These are phyloP conservation scores for Porites lutea DNA, from an alignment of 64 coral and sea anemone genomes.

Conservation along the genomic window DNA sequence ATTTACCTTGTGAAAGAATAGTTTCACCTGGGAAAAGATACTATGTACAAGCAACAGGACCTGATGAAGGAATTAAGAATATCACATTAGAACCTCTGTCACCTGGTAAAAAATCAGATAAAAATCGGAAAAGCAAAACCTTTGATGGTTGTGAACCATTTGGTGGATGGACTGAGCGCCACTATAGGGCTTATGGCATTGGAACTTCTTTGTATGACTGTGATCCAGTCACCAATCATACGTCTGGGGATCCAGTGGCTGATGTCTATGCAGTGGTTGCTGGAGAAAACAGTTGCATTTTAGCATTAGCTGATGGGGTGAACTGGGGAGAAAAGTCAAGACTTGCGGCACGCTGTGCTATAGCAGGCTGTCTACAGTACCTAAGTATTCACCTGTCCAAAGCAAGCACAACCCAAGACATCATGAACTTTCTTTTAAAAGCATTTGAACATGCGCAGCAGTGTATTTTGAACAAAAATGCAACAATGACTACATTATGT, in stretches of 20 bases:
- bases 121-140: not conserved
- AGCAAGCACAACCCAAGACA: constrained; percentile 78
- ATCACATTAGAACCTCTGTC: constrained; percentile 35
- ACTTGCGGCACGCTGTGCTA: constrained; percentile 87
- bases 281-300: constrained; percentile 84
- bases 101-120: not conserved
- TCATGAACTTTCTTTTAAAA: constrained; percentile 66
- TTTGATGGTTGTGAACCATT: constrained; percentile 47
- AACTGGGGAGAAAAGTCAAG: constrained; percentile 96
- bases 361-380: constrained; percentile 88
- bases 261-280: constrained; percentile 94
- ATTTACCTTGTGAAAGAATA: constrained; percentile 70
- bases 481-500: constrained; percentile 94
- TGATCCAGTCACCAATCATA: constrained; percentile 65
- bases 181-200: constrained; percentile 83
- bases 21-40: constrained; percentile 30
- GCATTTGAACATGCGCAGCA: constrained; percentile 88
- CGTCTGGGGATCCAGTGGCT: constrained; percentile 87
- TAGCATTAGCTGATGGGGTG: constrained; percentile 94
- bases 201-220: constrained; percentile 85
- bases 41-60: constrained; percentile 71
- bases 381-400: constrained; percentile 65
- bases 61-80: constrained; percentile 76
- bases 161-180: constrained; percentile 66
- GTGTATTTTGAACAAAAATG: constrained; percentile 82